Evolutionary conservation across 2,113 vertebrate genomes (phyloP).

Genomic region (Podocnemis expansa): DNA sequence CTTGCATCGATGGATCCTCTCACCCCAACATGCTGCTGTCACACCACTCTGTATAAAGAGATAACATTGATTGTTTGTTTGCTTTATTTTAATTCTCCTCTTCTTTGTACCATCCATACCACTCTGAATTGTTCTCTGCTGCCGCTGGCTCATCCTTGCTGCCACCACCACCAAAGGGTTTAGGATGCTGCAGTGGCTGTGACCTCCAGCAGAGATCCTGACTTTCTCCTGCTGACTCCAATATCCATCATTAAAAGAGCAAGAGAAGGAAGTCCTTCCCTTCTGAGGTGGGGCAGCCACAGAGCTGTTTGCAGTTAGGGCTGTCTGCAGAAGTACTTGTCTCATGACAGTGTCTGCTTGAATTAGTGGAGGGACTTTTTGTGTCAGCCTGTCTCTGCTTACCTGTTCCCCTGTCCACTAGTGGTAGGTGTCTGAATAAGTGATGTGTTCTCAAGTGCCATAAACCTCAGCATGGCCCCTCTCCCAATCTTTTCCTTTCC

Average conservation of each 20-base stretch:
- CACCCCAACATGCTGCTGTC: not conserved
- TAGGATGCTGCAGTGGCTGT: not conserved
- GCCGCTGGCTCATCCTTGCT: not conserved
- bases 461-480: not conserved
- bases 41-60: not conserved
- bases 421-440: accelerated
- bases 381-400: not conserved
- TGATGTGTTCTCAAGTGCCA: not conserved
- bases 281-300: not conserved
- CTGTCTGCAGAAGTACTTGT: not conserved
- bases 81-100: not conserved
- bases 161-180: not conserved
- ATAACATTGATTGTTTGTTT: not conserved
- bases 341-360: not conserved
- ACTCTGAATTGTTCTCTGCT: not conserved
- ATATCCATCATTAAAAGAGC: not conserved
- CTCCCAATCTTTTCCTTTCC: not conserved
- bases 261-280: not conserved
- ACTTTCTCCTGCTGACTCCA: not conserved
- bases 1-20: not conserved
- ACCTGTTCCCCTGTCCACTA: not conserved
- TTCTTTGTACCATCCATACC: not conserved
- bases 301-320: not conserved
- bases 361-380: not conserved
- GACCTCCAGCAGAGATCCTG: not conserved